Conservation (phyloP, 1,140 invertebrate species). For the Drosophila kikkawai region DNA sequence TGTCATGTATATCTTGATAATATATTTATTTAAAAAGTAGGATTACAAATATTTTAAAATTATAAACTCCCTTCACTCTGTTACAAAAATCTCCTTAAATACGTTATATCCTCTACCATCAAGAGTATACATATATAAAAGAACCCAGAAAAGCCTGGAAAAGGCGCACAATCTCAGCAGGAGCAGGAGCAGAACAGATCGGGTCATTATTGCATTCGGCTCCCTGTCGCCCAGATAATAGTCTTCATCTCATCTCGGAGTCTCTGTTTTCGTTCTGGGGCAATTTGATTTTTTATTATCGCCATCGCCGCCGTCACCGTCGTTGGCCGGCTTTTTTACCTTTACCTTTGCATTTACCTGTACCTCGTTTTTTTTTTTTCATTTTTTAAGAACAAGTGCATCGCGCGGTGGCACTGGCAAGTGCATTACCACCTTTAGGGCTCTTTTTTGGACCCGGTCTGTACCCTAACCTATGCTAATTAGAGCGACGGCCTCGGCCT, state of each 20-base stretch:
- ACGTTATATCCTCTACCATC: no score
- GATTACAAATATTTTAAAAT: not conserved
- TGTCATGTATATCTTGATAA: no score
- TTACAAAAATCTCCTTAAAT: not conserved
- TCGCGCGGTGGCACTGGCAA: constrained; percentile 40
- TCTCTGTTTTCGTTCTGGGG: constrained; percentile 23
- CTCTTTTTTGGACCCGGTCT: constrained; percentile 21
- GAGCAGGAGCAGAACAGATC: constrained; percentile 40
- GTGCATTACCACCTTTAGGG: constrained; percentile 56
- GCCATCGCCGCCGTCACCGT: constrained; percentile 22
- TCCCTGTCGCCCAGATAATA: constrained; percentile 51
- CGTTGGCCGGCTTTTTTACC: constrained; percentile 13
- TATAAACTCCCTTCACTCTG: not conserved
- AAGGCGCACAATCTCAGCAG: constrained; percentile 34
- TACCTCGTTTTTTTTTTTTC: constrained; percentile 6
- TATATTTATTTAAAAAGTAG: no score
- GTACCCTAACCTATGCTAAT: constrained; percentile 70
- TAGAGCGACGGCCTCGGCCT: constrained; percentile 80
- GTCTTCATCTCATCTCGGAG: constrained; percentile 33
- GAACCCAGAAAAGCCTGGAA: constrained; percentile 16
- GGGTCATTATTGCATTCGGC: constrained; percentile 24
- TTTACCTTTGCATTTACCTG: constrained; percentile 23
- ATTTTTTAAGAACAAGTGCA: constrained; percentile 54
- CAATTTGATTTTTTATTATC: constrained; percentile 70
- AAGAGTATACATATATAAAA: not conserved